Evolutionary conservation across 2,888 invertebrate genomes (phyloP).

Genomic region (Allygus modestus): DNA sequence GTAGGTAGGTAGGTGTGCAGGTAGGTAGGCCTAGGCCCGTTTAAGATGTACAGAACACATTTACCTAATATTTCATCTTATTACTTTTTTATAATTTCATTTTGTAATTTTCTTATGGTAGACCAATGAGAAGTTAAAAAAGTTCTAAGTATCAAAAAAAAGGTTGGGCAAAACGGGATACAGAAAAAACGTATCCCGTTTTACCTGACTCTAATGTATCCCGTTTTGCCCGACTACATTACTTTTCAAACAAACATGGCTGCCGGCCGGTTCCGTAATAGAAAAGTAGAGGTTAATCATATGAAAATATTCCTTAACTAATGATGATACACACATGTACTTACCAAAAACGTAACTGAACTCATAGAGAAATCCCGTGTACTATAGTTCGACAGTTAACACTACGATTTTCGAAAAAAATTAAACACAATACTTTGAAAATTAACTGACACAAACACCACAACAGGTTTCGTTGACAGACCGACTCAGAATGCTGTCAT

Average conservation of each 20-base stretch:
- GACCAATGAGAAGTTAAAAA: constrained; percentile 28
- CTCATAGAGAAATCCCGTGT: background rate
- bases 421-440: constrained; percentile 4
- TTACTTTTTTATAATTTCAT: too few species aligned
- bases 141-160: constrained; percentile 32
- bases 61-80: too few species aligned
- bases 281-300: constrained; percentile 53
- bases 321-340: constrained; percentile 19
- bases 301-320: background rate
- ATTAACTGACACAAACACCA: background rate
- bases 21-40: too few species aligned
- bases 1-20: too few species aligned
- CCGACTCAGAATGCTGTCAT: constrained; percentile 45
- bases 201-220: constrained; percentile 49
- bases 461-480: constrained; percentile 43
- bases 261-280: constrained; percentile 34
- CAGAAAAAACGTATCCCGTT: constrained; percentile 36
- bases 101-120: too few species aligned
- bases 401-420: constrained; percentile 20
- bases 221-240: constrained; percentile 27
- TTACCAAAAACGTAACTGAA: constrained; percentile 18
- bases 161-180: constrained; percentile 45
- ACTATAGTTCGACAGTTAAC: constrained; percentile 2
- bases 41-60: too few species aligned
- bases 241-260: constrained; percentile 46